Evolutionary conservation across 2,888 invertebrate genomes (phyloP).

Genomic region (Leptinotarsa peninsularis): DNA sequence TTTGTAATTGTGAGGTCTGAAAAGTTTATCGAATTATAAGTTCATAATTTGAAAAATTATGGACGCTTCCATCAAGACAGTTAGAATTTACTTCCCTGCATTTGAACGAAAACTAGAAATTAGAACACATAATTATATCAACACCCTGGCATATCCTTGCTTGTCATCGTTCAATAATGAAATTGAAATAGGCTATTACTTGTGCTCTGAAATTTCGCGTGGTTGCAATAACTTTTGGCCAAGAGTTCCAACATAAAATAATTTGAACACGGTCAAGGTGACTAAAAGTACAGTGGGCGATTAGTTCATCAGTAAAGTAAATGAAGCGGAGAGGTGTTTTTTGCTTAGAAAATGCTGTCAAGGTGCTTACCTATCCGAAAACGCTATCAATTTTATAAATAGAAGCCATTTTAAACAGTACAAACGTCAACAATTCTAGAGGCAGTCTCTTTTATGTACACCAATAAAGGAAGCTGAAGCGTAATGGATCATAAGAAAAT

Average conservation of each 20-base stretch:
- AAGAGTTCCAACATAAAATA: conserved; percentile 10
- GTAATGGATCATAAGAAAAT: too few species aligned
- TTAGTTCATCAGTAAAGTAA: conserved; percentile 31
- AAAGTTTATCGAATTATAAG: too few species aligned
- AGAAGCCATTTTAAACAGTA: conserved; percentile 15
- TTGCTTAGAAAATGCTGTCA: conserved; percentile 48
- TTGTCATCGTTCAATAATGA: conserved; percentile 4
- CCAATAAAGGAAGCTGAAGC: neutral
- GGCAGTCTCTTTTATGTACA: neutral
- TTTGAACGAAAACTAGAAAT: neutral
- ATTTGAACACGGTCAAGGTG: conserved; percentile 19
- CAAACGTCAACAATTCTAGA: neutral
- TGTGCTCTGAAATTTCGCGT: neutral
- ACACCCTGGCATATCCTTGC: neutral
- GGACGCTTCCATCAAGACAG: too few species aligned
- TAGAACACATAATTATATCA: neutral
- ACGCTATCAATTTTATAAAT: conserved; percentile 45
- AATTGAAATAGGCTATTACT: neutral
- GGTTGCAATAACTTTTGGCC: conserved; percentile 10
- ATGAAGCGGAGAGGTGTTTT: conserved; percentile 41
- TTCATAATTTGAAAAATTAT: too few species aligned
- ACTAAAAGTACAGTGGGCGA: conserved; percentile 23
- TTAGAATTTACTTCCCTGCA: neutral
- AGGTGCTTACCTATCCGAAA: conserved; percentile 50
- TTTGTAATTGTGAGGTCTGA: too few species aligned